Evolutionary conservation across 2,888 invertebrate species (phyloP).

Genomic region (Diloba caeruleocephala): DNA sequence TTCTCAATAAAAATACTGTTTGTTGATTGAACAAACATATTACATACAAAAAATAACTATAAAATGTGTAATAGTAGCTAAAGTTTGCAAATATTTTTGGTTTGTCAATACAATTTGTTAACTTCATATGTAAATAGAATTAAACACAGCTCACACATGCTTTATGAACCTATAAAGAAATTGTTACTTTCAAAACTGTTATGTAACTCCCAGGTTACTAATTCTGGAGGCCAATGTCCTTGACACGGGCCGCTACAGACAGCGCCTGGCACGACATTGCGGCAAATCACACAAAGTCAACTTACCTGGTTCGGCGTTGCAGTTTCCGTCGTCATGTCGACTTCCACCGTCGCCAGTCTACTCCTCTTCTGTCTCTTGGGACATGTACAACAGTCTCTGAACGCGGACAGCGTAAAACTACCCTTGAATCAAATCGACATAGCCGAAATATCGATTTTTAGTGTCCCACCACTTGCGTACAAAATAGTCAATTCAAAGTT

Average conservation of each 20-base stretch:
- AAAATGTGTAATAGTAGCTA: no score
- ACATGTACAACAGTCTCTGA: conserved; percentile 83
- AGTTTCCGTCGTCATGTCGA: conserved; percentile 86
- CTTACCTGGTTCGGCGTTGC: conserved; percentile 87
- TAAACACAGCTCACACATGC: background rate
- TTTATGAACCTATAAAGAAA: conserved; percentile 5
- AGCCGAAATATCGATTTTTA: conserved; percentile 75
- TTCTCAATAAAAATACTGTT: no score
- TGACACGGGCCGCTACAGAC: conserved; percentile 61
- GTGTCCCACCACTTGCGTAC: conserved; percentile 65
- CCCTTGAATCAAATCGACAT: conserved; percentile 60
- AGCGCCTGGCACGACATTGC: conserved; percentile 65
- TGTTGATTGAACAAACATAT: no score
- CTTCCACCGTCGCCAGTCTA: conserved; percentile 76
- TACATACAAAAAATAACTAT: no score
- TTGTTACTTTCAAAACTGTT: conserved; percentile 38
- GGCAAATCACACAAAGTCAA: conserved; percentile 58
- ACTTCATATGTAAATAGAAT: background rate
- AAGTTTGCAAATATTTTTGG: no score
- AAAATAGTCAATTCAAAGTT: conserved; percentile 60
- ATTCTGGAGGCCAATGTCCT: conserved; percentile 69
- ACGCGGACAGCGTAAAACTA: conserved; percentile 72
- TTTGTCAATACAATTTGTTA: no score
- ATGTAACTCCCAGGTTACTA: conserved; percentile 65
- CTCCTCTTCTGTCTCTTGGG: conserved; percentile 78